Base-by-base conservation (phyloP, 2,888 invertebrate species). In the Phyllotreta striolata region DNA sequence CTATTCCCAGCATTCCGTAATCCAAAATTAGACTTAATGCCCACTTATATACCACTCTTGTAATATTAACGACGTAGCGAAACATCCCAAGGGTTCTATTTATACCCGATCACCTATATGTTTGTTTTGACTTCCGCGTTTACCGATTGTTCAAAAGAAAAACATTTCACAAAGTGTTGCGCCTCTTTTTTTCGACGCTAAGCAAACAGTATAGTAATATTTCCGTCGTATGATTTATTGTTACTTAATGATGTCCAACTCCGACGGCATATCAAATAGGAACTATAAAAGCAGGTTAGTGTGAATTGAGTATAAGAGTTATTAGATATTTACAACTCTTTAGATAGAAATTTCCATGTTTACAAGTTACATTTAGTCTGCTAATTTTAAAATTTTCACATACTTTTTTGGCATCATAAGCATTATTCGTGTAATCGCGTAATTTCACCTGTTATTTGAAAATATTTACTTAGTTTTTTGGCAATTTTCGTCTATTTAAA, bases 71-170 rank as follows among this genome's bases (percentile, higher is more conserved):
- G 9, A n/a, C 41, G 41, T n/a, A 40, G 9, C 9, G 9, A 9
- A n/a, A 40, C 10, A 44, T 6, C 14, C 44, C 14, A 8, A 44
- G 14, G 44, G 10, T 44, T 44, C 44, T 44, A 44, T 44, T 44
- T 44, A 44, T 44, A 44, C 44, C 14, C 14, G 14, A 44, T 13
- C 44, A 44, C 44, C 44, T 44, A 7, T 44, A 10, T 24, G 44
- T 9, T 44, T 44, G 44, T 10, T 44, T 44, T 44, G 44, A 14
- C 44, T 44, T 44, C 44, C 44, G 44, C 6, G 10, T 44, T 44
- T 10, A 6, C 10, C 7, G 12, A 8, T 24, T 24, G 24, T 24
- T 24, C 44, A 44, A 10, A 44, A 44, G 44, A 44, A 44, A 44
- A 44, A 44, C 24, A 24, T 24, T n/a, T 7, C 10, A 44, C 10